These are phyloP conservation scores for Sycophila sp. DNA, from an alignment of 1,140 invertebrate genomes.

Conservation along the genomic window DNA sequence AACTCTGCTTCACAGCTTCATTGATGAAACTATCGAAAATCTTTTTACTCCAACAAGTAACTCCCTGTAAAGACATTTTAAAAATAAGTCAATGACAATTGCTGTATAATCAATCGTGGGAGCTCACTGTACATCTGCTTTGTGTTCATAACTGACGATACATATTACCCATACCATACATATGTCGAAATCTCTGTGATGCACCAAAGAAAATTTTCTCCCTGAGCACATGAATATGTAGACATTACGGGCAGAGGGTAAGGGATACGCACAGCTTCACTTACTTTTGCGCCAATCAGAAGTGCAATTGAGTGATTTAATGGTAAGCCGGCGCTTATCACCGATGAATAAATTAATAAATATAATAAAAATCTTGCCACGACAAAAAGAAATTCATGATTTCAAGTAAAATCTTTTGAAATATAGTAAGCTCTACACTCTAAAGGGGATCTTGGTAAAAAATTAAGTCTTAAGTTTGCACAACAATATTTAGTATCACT, in stretches of 20 bases:
- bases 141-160: constrained; percentile 32
- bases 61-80: constrained; percentile 5
- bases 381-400: too few relatives aligned
- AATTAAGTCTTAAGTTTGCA: too few relatives aligned
- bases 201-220: constrained; percentile 22
- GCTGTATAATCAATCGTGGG: not conserved
- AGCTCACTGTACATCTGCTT: constrained; percentile 31
- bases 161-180: constrained; percentile 31
- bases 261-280: constrained; percentile 52
- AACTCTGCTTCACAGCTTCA: too few relatives aligned
- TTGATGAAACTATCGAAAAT: too few relatives aligned
- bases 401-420: too few relatives aligned
- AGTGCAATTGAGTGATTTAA: constrained; percentile 43
- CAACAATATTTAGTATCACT: too few relatives aligned
- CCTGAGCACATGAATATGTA: constrained; percentile 42
- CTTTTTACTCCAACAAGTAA: not conserved
- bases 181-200: constrained; percentile 13
- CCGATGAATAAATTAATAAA: constrained; percentile 32
- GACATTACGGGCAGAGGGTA: constrained; percentile 53
- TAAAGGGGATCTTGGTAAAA: too few relatives aligned
- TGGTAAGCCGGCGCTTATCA: constrained; percentile 52
- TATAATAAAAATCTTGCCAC: too few relatives aligned
- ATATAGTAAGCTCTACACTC: too few relatives aligned
- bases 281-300: constrained; percentile 52
- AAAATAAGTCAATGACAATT: not conserved